Conservation (phyloP, 2,797 vertebrate species). For the Rhinichthys osculus region DNA sequence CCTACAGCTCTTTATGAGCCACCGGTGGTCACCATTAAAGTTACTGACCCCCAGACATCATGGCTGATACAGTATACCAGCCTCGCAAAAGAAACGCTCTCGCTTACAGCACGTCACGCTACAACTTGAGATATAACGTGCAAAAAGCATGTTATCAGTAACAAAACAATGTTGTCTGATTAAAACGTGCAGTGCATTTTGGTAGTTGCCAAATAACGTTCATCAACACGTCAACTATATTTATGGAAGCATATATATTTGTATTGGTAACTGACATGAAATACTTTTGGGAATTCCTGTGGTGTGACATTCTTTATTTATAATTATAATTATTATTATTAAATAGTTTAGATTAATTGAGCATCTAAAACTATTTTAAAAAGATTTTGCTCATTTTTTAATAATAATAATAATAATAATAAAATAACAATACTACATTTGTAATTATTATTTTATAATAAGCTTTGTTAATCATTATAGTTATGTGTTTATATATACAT, state of each 20-base stretch:
- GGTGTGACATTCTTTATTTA: not conserved
- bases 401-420: not conserved
- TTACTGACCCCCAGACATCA: constrained; percentile 25
- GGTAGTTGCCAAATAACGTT: not conserved
- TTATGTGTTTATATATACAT: too few relatives aligned
- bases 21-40: constrained; percentile 27
- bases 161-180: not conserved
- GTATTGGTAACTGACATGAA: not conserved
- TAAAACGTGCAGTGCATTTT: not conserved
- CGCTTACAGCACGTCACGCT: not conserved
- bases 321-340: too few relatives aligned
- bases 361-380: not conserved
- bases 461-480: too few relatives aligned
- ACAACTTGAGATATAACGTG: not conserved
- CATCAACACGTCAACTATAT: not conserved
- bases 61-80: not conserved
- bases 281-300: not conserved
- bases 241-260: not conserved
- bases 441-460: not conserved
- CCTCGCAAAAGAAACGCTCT: not conserved
- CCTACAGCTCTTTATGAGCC: constrained; percentile 42
- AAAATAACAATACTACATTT: too few relatives aligned
- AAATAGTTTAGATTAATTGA: too few relatives aligned
- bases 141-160: not conserved
- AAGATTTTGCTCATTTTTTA: not conserved